Conservation (phyloP, 2,888 invertebrate genomes). For the Autographa pulchrina region DNA sequence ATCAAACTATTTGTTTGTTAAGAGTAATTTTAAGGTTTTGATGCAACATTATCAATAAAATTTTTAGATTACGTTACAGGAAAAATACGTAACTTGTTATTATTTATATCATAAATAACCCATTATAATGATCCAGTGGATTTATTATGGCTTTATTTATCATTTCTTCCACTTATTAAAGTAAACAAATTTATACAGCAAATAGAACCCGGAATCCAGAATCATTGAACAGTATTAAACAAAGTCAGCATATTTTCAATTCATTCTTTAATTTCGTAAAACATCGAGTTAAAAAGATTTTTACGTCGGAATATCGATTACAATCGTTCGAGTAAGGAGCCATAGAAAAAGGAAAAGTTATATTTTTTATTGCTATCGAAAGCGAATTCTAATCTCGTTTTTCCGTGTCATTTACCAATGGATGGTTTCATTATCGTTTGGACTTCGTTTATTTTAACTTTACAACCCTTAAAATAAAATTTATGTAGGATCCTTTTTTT, state of each 20-base stretch:
- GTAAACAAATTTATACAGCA: background rate
- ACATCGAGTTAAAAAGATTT: slow-evolving; percentile 28
- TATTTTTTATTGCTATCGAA: slow-evolving; percentile 61
- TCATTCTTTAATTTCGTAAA: background rate
- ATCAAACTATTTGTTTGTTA: background rate
- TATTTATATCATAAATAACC: too few species aligned
- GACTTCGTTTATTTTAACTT: slow-evolving; percentile 55
- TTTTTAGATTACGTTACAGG: background rate
- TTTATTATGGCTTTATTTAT: background rate
- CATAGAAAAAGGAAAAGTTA: slow-evolving; percentile 47
- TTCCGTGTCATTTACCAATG: slow-evolving; percentile 64
- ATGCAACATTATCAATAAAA: background rate
- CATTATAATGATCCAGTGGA: too few species aligned
- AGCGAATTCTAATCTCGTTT: slow-evolving; percentile 65
- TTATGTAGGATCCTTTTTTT: slow-evolving; percentile 34
- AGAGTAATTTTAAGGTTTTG: background rate
- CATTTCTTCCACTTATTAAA: background rate
- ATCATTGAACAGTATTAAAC: background rate
- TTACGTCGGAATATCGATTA: slow-evolving; percentile 34
- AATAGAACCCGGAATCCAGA: background rate
- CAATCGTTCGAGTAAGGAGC: slow-evolving; percentile 29
- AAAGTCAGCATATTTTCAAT: background rate
- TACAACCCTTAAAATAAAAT: slow-evolving; percentile 41
- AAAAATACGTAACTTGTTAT: too few species aligned
- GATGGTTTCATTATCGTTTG: slow-evolving; percentile 63